Base-by-base conservation (phyloP, 2,113 vertebrate species). In the Amia ocellicauda region DNA sequence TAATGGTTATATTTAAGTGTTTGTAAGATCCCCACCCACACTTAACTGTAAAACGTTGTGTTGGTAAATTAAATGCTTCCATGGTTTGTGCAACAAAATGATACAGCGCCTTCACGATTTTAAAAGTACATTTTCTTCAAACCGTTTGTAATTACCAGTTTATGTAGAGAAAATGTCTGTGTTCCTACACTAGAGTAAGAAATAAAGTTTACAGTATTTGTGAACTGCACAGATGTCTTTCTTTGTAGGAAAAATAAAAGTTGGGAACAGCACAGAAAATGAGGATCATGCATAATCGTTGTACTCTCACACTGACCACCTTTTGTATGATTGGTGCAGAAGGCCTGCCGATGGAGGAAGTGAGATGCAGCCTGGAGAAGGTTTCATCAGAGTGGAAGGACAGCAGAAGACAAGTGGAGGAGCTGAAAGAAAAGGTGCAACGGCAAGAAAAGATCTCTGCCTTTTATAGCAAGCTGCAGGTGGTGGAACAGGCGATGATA, bases 401-500 rank as follows among this genome's bases (percentile, higher is more conserved):
- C 19, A 51, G 90, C 8, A 58, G 52, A 20, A 80, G 83, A 62
- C 81, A 83, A 67, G 73, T 94, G 47, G 87, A 88, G 71, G 91
- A 91, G 26, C 60, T 86, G 53, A 9, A 69, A 2, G 86, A 85
- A 60, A 88, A 86, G 61, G 83, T 93, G 47, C 76, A 80, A 19
- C 81, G 86, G 28, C 92, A 89, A 66, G 89, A 91, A 60, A 85
- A 86, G 24, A 78, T 93, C 60, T 85, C 75, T n/a, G 61, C 74
- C 1, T 81, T 90, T 73, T 89, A 86, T 57, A 80, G 75, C 5
- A 85, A 96, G 67, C 76, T 97, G 2, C 72, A 68, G 45, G 81
- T 76, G 3, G 69, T 97, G 64, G 88, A 94, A 61, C 77, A 68
- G 59, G 73, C 29, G 41, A 0, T 97, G 51, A 75, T 28, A 64